Conservation (phyloP, 2,113 vertebrate genomes). For the Poecilia latipinna region DNA sequence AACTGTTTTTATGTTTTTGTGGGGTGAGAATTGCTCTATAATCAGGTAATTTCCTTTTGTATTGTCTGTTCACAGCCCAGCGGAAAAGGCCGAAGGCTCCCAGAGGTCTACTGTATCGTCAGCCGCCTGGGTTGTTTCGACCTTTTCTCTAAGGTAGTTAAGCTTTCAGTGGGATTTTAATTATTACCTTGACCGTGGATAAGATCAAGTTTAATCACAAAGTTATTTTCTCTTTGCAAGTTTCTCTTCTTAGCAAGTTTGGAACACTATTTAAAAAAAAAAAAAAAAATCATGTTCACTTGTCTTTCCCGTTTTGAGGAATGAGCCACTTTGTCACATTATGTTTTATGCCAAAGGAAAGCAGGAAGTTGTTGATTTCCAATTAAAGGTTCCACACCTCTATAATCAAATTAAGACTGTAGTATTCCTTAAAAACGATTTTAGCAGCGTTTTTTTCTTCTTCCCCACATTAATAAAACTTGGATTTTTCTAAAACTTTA, state of each 20-base stretch:
- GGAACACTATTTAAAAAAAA: not conserved
- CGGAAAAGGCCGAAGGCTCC: slow-evolving; percentile 93
- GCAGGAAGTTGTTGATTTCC: not conserved
- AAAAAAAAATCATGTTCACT: not conserved
- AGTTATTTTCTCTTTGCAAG: not conserved
- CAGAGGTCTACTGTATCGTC: slow-evolving; percentile 98
- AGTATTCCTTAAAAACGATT: not conserved
- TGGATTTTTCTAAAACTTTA: too few relatives aligned
- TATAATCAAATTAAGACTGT: not conserved
- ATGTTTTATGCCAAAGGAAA: not conserved
- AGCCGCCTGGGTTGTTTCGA: slow-evolving; percentile 96
- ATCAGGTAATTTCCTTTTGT: slow-evolving; percentile 17
- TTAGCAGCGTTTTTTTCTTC: too few relatives aligned
- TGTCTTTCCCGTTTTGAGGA: not conserved
- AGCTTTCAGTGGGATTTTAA: too few relatives aligned
- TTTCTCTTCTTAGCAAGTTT: not conserved
- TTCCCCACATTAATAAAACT: too few relatives aligned
- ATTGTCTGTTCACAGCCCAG: slow-evolving; percentile 80
- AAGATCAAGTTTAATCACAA: not conserved
- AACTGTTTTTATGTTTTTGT: too few relatives aligned
- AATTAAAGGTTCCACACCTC: not conserved
- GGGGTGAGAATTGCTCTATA: too few relatives aligned
- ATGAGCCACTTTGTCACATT: not conserved
- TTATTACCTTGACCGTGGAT: too few relatives aligned
- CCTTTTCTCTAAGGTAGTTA: slow-evolving; percentile 95